Conservation (phyloP, 2,888 invertebrate genomes). For the Drosophila nr. fundita region DNA sequence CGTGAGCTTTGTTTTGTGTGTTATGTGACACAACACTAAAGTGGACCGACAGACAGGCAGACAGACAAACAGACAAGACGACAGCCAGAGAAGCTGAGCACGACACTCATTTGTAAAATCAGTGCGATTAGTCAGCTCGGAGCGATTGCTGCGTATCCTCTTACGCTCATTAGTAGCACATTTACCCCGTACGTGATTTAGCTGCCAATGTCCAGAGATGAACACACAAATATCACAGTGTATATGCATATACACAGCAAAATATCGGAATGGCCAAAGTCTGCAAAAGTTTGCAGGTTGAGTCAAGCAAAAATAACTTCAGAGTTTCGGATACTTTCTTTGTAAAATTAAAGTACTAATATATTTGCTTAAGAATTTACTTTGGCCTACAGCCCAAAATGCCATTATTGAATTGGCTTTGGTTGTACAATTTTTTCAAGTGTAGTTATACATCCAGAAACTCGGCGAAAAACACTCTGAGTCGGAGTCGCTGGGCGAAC, state of each 20-base stretch:
- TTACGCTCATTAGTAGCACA: constrained; percentile 77
- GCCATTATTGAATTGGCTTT: neutral
- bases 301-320: neutral
- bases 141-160: constrained; percentile 47
- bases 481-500: neutral
- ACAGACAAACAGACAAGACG: neutral
- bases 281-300: neutral
- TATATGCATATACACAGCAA: neutral
- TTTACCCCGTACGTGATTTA: constrained; percentile 74
- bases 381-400: neutral
- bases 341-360: neutral
- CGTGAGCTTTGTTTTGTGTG: constrained; percentile 6
- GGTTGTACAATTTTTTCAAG: neutral
- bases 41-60: constrained; percentile 1
- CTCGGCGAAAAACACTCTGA: neutral
- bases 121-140: constrained; percentile 64
- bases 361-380: neutral
- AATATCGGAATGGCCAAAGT: neutral
- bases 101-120: constrained; percentile 74
- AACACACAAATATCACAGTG: neutral
- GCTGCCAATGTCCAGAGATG: constrained; percentile 65
- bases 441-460: neutral
- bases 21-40: constrained; percentile 14
- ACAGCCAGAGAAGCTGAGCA: constrained; percentile 5
- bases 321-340: neutral